Evolutionary conservation across 2,797 vertebrate genomes (phyloP).

Genomic region (Rhabdophis nuchalis): DNA sequence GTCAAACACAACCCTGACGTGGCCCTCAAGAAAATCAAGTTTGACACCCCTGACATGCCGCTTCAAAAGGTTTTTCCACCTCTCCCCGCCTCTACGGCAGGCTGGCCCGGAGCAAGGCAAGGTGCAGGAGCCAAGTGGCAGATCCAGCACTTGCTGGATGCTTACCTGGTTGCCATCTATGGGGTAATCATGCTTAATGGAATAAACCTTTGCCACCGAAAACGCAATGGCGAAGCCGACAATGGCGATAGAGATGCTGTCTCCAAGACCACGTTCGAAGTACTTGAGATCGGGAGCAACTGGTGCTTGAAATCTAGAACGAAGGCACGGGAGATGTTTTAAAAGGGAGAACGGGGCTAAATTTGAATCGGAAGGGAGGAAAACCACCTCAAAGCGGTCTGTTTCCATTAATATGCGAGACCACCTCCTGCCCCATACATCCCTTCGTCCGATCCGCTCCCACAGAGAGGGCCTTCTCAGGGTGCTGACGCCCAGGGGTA

Average conservation of each 20-base stretch:
- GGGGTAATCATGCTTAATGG: conserved; percentile 89
- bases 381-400: neutral
- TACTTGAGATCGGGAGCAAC: conserved; percentile 71
- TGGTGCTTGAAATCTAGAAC: conserved; percentile 80
- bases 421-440: no score
- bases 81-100: no score
- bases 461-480: no score
- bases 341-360: neutral
- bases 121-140: no score
- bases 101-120: no score
- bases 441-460: no score
- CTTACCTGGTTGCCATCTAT: conserved; percentile 89
- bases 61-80: no score
- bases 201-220: conserved; percentile 91
- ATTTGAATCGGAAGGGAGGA: neutral
- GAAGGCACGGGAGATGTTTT: neutral
- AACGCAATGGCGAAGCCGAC: conserved; percentile 91
- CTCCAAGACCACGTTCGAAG: conserved; percentile 74
- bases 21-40: no score
- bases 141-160: neutral
- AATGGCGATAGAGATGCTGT: conserved; percentile 84
- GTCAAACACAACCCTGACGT: no score
- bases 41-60: no score
- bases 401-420: neutral
- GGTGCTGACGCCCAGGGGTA: no score